Evolutionary conservation across 2,797 vertebrate genomes (phyloP), one percentile per base, ranked within the genome.

Genomic region (Hemitrygon akajei): DNA sequence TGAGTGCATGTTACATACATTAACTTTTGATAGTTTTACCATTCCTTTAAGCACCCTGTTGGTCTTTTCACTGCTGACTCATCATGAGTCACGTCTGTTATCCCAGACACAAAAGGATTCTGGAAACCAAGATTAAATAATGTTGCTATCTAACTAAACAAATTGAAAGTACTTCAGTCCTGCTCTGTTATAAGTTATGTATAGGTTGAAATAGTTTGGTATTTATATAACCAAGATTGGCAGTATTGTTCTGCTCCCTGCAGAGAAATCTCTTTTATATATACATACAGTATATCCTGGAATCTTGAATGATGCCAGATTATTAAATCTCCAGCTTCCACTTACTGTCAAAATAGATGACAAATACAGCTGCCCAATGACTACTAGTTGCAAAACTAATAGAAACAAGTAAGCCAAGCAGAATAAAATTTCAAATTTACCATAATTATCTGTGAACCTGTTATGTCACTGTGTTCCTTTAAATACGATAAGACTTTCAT

Each of bases 31-130:
- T 93, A 20, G 71, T 76, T 93, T 93, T 93, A 93, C 91, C 91
- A 93, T 76, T 93, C 91, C 91, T 93, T 27, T n/a, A 76, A 76
- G 73, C 91, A 76, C 91, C 71, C 69, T 40, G 25, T 56, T 93
- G 73, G 91, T 93, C 27, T 58, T 56, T 58, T 71, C 91, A 75
- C 91, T 93, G 91, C 91, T 93, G 71, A 93, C 69, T 93, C 91
- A 89, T 89, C 86, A 58, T 93, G 91, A 93, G 71, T 93, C 91
- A 93, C 76, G 91, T 93, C 91, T 93, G 91, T 76, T 93, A 93
- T 76, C 27, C 91, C 91, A 93, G 91, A 93, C 40, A 76, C 40
- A 76, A 89, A 89, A 76, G 0, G 69, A 93, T 75, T 92, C 69
- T 92, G 71, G 37, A 92, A 92, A 75, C 71, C 91, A 75, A 93